These are phyloP conservation scores for Onchidella celtica DNA, from an alignment of 2,888 invertebrate species.

Conservation along the genomic window DNA sequence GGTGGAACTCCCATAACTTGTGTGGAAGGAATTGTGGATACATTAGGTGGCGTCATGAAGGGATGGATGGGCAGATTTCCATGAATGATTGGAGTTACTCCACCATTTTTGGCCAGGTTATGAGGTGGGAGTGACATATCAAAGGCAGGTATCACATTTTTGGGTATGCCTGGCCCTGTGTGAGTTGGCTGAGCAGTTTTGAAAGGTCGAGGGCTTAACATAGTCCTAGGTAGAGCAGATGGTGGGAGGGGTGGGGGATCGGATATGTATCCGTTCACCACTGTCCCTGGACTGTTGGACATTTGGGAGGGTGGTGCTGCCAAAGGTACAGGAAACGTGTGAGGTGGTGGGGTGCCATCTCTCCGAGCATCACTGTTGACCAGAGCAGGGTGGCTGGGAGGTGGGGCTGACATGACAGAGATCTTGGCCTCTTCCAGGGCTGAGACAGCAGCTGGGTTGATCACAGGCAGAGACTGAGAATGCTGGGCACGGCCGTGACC, in stretches of 20 bases:
- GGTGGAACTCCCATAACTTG: slow-evolving; percentile 34
- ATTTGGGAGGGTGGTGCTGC: slow-evolving; percentile 5
- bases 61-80: slow-evolving; percentile 20
- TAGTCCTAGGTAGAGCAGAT: slow-evolving; percentile 44
- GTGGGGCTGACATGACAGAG: slow-evolving; percentile 27
- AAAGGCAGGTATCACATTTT: slow-evolving; percentile 66
- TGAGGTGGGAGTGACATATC: slow-evolving; percentile 40
- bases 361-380: slow-evolving; percentile 20
- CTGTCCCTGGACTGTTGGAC: slow-evolving; percentile 4
- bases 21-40: slow-evolving; percentile 31
- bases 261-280: slow-evolving; percentile 64
- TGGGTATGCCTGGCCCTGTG: slow-evolving; percentile 57
- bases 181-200: slow-evolving; percentile 67
- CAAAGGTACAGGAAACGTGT: background rate
- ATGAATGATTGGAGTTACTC: slow-evolving; percentile 21
- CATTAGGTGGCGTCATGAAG: slow-evolving; percentile 25
- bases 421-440: slow-evolving; percentile 33
- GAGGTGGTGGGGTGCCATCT: slow-evolving; percentile 15
- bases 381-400: slow-evolving; percentile 44
- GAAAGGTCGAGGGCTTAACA: slow-evolving; percentile 44
- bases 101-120: slow-evolving; percentile 33
- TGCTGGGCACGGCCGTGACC: slow-evolving; percentile 35
- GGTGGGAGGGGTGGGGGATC: slow-evolving; percentile 58
- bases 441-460: background rate
- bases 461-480: slow-evolving; percentile 28